Evolutionary conservation across 1,140 invertebrate species (phyloP).

Genomic region (Homarus americanus): DNA sequence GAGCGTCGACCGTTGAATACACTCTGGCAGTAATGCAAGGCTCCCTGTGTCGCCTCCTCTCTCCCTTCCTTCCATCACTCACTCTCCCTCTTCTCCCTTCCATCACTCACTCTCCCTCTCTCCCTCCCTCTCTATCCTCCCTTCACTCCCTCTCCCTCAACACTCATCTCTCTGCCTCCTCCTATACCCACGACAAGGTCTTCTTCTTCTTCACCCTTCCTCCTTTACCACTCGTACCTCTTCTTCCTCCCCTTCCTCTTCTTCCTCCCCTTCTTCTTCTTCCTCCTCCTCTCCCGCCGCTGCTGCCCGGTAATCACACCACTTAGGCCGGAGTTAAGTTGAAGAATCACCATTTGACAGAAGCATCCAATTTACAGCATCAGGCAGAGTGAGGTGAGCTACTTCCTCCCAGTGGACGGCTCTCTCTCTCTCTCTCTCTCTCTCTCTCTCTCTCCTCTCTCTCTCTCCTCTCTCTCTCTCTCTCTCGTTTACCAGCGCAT

Average conservation of each 20-base stretch:
- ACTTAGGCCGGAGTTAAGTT: neutral
- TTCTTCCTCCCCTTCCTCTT: neutral
- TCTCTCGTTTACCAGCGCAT: no score
- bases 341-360: slow-evolving; percentile 24
- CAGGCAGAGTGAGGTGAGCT: neutral
- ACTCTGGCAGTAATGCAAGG: no score
- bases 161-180: no score
- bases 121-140: slow-evolving; percentile 2
- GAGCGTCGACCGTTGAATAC: no score
- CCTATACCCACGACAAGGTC: neutral
- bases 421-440: no score
- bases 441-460: no score
- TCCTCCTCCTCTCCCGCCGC: neutral
- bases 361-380: neutral
- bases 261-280: neutral
- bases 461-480: no score
- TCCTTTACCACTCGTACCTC: no score
- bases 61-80: neutral
- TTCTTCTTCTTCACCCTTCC: no score
- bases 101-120: neutral
- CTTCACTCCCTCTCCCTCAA: no score
- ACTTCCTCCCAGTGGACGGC: no score
- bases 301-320: slow-evolving; percentile 9
- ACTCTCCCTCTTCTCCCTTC: neutral
- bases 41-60: neutral